These are phyloP conservation scores for Temnothorax curvispinosus DNA, from an alignment of 1,140 invertebrate genomes.

Conservation along the genomic window DNA sequence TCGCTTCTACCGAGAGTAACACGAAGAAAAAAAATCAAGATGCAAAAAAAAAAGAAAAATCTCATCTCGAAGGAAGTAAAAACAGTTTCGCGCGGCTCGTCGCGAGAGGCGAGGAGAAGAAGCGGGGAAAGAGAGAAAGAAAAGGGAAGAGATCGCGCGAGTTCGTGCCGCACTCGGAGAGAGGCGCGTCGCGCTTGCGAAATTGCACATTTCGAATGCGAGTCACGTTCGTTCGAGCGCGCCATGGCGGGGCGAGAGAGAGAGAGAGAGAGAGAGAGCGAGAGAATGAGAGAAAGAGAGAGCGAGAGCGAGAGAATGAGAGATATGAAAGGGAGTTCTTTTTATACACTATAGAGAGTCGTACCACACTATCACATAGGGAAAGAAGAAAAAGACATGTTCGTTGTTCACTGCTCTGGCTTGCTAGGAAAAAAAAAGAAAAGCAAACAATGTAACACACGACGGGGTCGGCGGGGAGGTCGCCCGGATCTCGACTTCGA, in stretches of 20 bases:
- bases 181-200: constrained; percentile 52
- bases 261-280: neutral
- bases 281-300: constrained; percentile 26
- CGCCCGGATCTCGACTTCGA: constrained; percentile 63
- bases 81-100: constrained; percentile 58
- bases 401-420: constrained; percentile 83
- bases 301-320: constrained; percentile 50
- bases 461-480: constrained; percentile 73
- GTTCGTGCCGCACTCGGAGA: constrained; percentile 39
- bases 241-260: constrained; percentile 28
- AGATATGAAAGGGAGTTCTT: constrained; percentile 68
- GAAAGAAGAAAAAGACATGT: constrained; percentile 74
- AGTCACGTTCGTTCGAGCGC: constrained; percentile 57
- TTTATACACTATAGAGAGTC: constrained; percentile 77
- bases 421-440: constrained; percentile 77
- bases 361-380: constrained; percentile 77
- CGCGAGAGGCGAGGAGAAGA: neutral
- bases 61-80: constrained; percentile 62
- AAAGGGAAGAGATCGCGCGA: constrained; percentile 22
- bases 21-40: constrained; percentile 33
- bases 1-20: constrained; percentile 78
- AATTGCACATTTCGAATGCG: constrained; percentile 55
- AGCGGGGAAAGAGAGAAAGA: neutral
- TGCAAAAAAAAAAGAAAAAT: constrained; percentile 51
- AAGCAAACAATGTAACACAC: constrained; percentile 72